A percentile compares a stretch with the other conserved stretches of the same genome.
Evolutionary conservation across 2,888 invertebrate species (phyloP).

Genomic region (Drosophila subquinaria): DNA sequence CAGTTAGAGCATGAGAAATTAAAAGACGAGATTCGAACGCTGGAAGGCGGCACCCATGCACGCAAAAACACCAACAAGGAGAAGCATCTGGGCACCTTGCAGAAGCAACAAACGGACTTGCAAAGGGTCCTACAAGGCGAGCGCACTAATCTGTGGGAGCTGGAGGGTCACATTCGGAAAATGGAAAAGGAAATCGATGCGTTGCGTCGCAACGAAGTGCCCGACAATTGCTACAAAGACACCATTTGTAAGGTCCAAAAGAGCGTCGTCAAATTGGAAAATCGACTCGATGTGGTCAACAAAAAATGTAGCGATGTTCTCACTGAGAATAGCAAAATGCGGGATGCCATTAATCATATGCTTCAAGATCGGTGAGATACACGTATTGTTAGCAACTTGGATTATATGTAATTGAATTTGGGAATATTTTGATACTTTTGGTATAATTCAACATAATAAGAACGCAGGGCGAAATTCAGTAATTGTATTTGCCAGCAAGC

Average conservation of each 20-base stretch:
- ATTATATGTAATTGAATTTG: too few species aligned
- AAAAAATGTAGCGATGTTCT: conserved; percentile 91
- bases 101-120: conserved; percentile 74
- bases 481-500: too few species aligned
- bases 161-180: conserved; percentile 87
- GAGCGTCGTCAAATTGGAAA: conserved; percentile 89
- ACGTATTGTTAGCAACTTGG: neutral
- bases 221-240: conserved; percentile 86
- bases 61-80: conserved; percentile 81
- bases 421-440: too few species aligned
- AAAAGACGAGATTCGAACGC: conserved; percentile 76
- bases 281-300: conserved; percentile 91
- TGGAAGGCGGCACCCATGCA: conserved; percentile 84
- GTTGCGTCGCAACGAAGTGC: conserved; percentile 85
- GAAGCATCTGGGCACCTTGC: conserved; percentile 69
- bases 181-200: conserved; percentile 84
- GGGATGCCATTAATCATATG: conserved; percentile 93
- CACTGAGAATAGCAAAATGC: conserved; percentile 90
- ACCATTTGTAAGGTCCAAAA: conserved; percentile 85
- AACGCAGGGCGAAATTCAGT: too few species aligned
- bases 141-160: conserved; percentile 84
- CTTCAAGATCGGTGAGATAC: conserved; percentile 90
- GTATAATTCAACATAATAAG: too few species aligned
- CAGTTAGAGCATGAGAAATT: conserved; percentile 83
- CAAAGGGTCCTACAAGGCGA: conserved; percentile 78